Base-by-base conservation (phyloP, 2,888 invertebrate genomes). In the Lepidochrysops patricia region DNA sequence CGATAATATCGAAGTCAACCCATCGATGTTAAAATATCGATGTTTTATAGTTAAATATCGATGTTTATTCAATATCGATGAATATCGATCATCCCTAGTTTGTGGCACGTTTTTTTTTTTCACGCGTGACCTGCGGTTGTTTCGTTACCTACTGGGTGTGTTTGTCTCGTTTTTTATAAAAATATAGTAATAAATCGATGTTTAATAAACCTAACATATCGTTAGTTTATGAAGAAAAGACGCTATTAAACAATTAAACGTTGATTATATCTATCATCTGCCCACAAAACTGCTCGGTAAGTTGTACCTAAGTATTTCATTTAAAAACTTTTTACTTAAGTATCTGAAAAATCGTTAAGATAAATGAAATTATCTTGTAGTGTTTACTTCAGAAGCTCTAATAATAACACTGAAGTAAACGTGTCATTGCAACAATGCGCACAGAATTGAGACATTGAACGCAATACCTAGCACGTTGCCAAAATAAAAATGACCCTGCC, bases 121-220 rank as follows among this genome's bases (percentile, higher is more conserved):
- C n/a, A n/a, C n/a, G n/a, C n/a, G n/a, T n/a, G n/a, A n/a, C 15
- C 6, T 15, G 37, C 7, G 2, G 69, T 71, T 67, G 77, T 80
- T 82, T 77, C 77, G 80, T 80, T 82, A 72, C n/a, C n/a, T n/a
- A n/a, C 72, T 75, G 77, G 77, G 78, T 78, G 80, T 77, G 75
- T 72, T 60, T 29, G 48, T 60, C 26, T 3, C 15, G 9, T 9
- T 19, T 43, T 43, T 43, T 43, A 5, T 15, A 19, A 5, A 6
- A 19, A 37, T 57, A 61, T 57, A 58, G 58, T 5, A 58, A 50
- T 61, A 49, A 37, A 62, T 49, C 57, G 54, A 58, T 48, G 23
- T 19, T 49, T 32, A 34, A 13, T 48, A 19, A 23, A 43, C 19
- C 6, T 19, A 12, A 4, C 19, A 43, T 19, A 23, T n/a, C 9